Conservation (phyloP, 2,888 invertebrate species). For the Quadroppia sp. region DNA sequence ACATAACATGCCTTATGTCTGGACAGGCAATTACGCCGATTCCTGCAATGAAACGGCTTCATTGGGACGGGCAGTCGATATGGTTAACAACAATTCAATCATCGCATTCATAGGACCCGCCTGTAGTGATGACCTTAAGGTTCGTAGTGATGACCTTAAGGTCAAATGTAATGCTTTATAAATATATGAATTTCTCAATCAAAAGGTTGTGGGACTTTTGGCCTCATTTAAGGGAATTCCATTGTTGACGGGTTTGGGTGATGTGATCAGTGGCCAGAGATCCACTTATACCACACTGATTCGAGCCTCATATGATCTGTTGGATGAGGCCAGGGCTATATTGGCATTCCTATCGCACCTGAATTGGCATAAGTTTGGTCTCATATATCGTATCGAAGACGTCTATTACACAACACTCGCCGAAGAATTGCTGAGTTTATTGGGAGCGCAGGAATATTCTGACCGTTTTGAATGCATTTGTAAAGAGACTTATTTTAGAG, state of each 20-base stretch:
- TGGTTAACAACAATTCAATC: constrained; percentile 42
- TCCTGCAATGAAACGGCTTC: constrained; percentile 46
- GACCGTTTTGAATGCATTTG: constrained; percentile 43
- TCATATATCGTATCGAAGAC: constrained; percentile 46
- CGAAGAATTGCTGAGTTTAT: constrained; percentile 41
- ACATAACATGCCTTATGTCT: no score
- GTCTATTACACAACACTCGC: constrained; percentile 47
- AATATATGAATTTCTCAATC: neutral
- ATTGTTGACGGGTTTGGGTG: constrained; percentile 47
- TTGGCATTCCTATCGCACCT: constrained; percentile 46
- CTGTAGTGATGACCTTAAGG: constrained; percentile 48
- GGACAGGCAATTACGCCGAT: constrained; percentile 45
- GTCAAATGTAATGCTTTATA: neutral
- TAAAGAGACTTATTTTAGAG: constrained; percentile 44
- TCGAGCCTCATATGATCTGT: constrained; percentile 47
- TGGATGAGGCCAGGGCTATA: constrained; percentile 47
- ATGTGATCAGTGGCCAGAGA: constrained; percentile 45
- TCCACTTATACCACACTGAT: constrained; percentile 46
- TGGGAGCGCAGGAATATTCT: constrained; percentile 17
- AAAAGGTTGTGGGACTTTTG: constrained; percentile 45
- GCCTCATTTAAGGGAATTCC: constrained; percentile 47
- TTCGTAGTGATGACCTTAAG: constrained; percentile 47
- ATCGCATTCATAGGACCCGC: constrained; percentile 48
- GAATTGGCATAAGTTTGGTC: constrained; percentile 46
- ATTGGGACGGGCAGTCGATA: constrained; percentile 45